A percentile compares a stretch with the other conserved stretches of the same genome.
These are phyloP conservation scores for Mirounga angustirostris DNA, from an alignment of 2,113 vertebrate species.

Conservation along the genomic window DNA sequence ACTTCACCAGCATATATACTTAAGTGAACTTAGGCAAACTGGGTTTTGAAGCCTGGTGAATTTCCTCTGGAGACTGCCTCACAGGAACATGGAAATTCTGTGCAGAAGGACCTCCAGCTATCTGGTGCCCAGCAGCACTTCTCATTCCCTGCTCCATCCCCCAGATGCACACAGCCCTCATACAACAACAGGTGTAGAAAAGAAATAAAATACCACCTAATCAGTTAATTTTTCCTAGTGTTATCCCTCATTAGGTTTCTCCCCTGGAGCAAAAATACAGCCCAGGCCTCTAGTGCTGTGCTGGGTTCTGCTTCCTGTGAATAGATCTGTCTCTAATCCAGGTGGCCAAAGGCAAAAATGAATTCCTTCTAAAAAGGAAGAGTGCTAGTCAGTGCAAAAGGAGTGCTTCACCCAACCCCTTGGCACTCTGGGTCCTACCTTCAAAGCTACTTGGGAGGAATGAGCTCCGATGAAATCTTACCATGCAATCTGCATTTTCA, in stretches of 20 bases:
- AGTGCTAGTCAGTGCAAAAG: background rate
- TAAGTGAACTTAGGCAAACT: background rate
- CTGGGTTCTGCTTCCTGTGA: background rate
- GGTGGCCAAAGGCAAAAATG: conserved; percentile 31
- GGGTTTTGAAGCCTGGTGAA: background rate
- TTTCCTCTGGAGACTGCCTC: background rate
- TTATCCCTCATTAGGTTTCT: conserved; percentile 6
- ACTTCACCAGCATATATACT: background rate
- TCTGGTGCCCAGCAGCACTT: background rate
- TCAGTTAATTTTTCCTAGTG: background rate
- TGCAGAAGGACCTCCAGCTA: background rate
- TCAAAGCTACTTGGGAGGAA: background rate
- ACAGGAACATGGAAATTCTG: background rate
- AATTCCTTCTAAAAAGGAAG: background rate
- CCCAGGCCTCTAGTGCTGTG: background rate
- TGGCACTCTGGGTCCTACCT: background rate
- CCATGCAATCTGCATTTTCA: background rate
- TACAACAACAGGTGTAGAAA: background rate
- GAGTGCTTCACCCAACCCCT: background rate
- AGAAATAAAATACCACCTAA: conserved; percentile 34
- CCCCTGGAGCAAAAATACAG: conserved; percentile 6
- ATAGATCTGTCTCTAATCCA: background rate
- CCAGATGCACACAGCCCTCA: background rate
- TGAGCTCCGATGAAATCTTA: background rate
- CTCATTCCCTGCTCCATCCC: background rate